Evolutionary conservation across 2,888 invertebrate species (phyloP), one percentile per base, ranked within the genome.

Genomic region (Plebejus melissa): DNA sequence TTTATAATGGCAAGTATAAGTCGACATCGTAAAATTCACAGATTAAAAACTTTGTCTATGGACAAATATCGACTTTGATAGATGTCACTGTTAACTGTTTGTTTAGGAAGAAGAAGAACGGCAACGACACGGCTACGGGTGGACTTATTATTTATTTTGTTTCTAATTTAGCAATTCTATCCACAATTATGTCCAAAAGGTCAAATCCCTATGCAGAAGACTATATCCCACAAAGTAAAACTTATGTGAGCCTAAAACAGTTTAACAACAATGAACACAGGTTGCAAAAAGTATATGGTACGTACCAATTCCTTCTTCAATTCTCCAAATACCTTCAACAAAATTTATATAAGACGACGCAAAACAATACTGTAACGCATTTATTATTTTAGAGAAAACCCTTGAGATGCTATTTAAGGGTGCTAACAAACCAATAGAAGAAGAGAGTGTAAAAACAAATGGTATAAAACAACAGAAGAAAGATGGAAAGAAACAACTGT

Each of bases 251-350:
- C 50, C 72, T 88, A 4, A 93, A 91, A 80, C 90, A 92, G 80
- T 90, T 88, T 76, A 92, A 91, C 77, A 93, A 93, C 78, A 93
- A 88, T 77, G 88, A 90, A 79, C 87, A 88, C 69, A 85, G 90
- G 78, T 79, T 93, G 71, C 85, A 88, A 79, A 87, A 89, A 84
- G 90, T 94, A 80, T 91, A 93, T 76, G 92, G 93, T 90, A 84
- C 69, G 77, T 79, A 28, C 38, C 32, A 36, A 54, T 57, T 36
- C n/a, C 41, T 4, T 36, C 38, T 22, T 22, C 22, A 22, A 22
- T 38, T 36, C 54, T 54, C 57, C 2, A 70, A 7, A 28, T 36
- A 58, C 57, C 58, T 58, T 58, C 71, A 71, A 71, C 9, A 22
- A 58, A 16, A 32, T 11, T 60, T n/a, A 11, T 65, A 65, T 7